Evolutionary conservation across 2,113 vertebrate genomes (phyloP).

Genomic region (Chamaea fasciata): DNA sequence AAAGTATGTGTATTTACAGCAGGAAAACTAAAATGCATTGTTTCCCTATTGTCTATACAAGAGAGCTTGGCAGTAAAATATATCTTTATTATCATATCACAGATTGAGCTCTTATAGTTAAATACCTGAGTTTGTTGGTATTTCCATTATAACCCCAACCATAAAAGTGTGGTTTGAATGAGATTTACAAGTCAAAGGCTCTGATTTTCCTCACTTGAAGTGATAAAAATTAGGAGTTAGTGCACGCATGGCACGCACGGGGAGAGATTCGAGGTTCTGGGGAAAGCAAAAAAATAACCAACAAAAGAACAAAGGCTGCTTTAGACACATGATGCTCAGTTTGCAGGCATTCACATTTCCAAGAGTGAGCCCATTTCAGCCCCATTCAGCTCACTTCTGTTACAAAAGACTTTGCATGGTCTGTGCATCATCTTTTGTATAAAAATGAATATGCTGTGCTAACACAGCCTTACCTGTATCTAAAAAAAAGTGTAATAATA

Average conservation of each 20-base stretch:
- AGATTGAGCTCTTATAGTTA: background rate
- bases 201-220: background rate
- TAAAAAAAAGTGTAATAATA: background rate
- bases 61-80: conserved; percentile 15
- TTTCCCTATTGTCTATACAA: background rate
- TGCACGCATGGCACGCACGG: background rate
- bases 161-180: background rate
- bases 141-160: background rate
- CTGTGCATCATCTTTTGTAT: background rate
- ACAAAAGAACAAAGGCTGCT: background rate
- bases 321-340: background rate
- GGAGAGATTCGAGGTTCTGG: background rate
- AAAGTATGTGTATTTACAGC: conserved; percentile 43
- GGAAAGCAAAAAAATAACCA: background rate
- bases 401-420: background rate
- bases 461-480: background rate
- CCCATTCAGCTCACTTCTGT: background rate
- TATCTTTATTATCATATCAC: conserved; percentile 1
- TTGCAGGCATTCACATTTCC: background rate
- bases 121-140: background rate
- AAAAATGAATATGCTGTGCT: background rate
- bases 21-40: conserved; percentile 16
- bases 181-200: background rate
- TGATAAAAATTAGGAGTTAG: background rate
- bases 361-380: background rate